Conservation (phyloP, 2,888 invertebrate genomes). For the Morpho helenor region DNA sequence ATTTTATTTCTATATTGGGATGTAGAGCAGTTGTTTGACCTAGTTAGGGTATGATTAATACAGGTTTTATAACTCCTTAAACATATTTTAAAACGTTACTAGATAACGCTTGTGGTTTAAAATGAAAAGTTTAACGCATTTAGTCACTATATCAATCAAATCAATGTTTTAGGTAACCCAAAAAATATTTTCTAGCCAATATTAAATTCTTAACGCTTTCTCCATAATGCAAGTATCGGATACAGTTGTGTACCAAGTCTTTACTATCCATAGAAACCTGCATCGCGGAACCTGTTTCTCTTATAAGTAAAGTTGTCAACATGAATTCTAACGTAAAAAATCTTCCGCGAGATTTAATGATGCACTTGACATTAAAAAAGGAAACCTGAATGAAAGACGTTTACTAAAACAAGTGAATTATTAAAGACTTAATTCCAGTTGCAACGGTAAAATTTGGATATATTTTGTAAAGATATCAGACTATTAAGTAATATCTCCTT, state of each 20-base stretch:
- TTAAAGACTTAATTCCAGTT: too few species aligned
- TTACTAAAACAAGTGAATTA: not conserved
- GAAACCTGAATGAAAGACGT: not conserved
- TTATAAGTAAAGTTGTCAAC: constrained; percentile 2
- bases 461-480: too few species aligned
- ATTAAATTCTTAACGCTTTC: not conserved
- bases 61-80: not conserved
- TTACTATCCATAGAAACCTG: not conserved
- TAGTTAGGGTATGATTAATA: constrained; percentile 20
- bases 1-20: constrained; percentile 28
- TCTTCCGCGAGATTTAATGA: constrained; percentile 4
- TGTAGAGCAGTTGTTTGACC: constrained; percentile 26
- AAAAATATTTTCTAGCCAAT: too few species aligned
- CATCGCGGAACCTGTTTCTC: not conserved
- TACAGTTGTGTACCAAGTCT: not conserved
- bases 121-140: too few species aligned
- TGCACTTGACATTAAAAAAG: constrained; percentile 8
- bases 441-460: too few species aligned
- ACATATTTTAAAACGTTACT: too few species aligned
- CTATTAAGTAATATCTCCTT: too few species aligned
- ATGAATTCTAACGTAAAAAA: not conserved
- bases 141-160: too few species aligned
- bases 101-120: too few species aligned
- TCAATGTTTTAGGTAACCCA: too few species aligned
- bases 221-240: not conserved